These are phyloP conservation scores for Drosophila ironensis DNA, from an alignment of 1,140 invertebrate genomes.

Conservation along the genomic window DNA sequence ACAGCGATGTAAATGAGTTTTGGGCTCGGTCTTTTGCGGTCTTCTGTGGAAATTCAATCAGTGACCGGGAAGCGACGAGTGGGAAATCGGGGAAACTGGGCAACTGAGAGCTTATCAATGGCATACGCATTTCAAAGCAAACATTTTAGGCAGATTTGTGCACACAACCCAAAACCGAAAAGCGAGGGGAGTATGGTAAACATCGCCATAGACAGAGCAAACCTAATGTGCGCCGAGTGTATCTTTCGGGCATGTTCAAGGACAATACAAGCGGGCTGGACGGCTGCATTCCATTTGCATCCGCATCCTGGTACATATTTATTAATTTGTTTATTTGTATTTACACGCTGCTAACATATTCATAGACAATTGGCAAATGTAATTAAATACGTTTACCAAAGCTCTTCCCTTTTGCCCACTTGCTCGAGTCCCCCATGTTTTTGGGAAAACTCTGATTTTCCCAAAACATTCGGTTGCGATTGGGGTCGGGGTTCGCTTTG, in stretches of 20 bases:
- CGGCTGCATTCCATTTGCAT: constrained; percentile 19
- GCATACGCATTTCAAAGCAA: constrained; percentile 77
- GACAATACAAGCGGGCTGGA: constrained; percentile 46
- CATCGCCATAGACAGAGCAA: no score
- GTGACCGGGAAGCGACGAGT: constrained; percentile 30
- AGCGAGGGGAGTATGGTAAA: constrained; percentile 23
- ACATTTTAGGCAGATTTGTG: constrained; percentile 70
- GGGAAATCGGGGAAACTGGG: constrained; percentile 9
- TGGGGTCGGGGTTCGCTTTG: not conserved
- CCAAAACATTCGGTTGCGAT: constrained; percentile 2
- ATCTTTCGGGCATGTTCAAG: constrained; percentile 69
- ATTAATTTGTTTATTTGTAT: constrained; percentile 72
- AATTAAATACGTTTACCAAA: constrained; percentile 79
- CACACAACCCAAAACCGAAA: constrained; percentile 32
- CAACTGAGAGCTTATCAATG: constrained; percentile 60
- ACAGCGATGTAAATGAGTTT: constrained; percentile 5
- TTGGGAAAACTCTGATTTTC: constrained; percentile 30
- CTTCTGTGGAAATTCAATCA: constrained; percentile 65
- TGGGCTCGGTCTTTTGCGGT: constrained; percentile 37
- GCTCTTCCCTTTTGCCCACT: constrained; percentile 32
- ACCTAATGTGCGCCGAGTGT: no score
- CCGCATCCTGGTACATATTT: constrained; percentile 53
- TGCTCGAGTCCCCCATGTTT: no score
- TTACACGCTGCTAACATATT: constrained; percentile 79
- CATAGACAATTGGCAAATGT: constrained; percentile 80